These are phyloP conservation scores for Pterostichus niger DNA, from an alignment of 2,888 invertebrate genomes.

Conservation along the genomic window DNA sequence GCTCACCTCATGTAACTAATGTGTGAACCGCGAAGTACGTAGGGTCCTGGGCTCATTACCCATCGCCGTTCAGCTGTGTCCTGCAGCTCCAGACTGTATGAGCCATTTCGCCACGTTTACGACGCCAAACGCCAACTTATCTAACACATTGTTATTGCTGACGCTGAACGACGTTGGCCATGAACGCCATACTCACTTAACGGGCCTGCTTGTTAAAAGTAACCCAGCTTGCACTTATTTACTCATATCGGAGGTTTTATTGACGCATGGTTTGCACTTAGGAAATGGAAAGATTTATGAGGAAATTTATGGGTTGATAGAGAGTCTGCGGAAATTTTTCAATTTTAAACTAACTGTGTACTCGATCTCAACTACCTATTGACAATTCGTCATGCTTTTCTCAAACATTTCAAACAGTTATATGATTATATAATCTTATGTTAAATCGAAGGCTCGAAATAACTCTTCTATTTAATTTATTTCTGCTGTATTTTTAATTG, in stretches of 20 bases:
- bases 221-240: not conserved
- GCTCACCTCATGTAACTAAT: not conserved
- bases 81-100: not conserved
- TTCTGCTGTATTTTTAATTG: too few species aligned
- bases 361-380: too few species aligned
- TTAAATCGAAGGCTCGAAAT: too few species aligned
- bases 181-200: conserved; percentile 10
- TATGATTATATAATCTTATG: too few species aligned
- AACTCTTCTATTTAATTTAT: too few species aligned
- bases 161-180: not conserved
- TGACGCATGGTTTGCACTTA: not conserved
- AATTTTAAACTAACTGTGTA: too few species aligned
- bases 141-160: conserved; percentile 12
- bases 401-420: too few species aligned
- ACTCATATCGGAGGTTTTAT: not conserved
- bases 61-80: not conserved
- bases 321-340: too few species aligned
- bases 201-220: not conserved
- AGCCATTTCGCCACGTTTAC: conserved; percentile 8
- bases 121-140: conserved; percentile 9
- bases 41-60: not conserved
- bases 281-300: too few species aligned
- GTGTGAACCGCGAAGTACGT: not conserved
- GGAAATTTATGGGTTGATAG: too few species aligned
- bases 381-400: too few species aligned